A percentile compares a stretch with the other conserved stretches of the same genome.
These are phyloP conservation scores for Drosophila parthenogenetica DNA, from an alignment of 2,888 invertebrate genomes.

Conservation along the genomic window DNA sequence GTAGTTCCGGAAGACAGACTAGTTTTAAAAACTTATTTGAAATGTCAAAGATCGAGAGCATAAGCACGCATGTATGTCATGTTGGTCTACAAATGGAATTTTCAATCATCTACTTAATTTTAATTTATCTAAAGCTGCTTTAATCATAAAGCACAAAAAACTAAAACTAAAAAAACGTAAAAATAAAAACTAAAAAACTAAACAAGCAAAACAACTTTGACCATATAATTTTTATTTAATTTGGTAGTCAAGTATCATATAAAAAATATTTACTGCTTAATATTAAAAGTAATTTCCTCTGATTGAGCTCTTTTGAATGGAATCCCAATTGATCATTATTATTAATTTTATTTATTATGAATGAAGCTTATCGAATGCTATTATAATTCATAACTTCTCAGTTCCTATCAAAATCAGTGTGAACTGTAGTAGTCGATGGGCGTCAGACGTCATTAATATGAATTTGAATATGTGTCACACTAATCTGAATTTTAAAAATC, in stretches of 20 bases:
- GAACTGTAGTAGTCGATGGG: slow-evolving; percentile 31
- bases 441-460: slow-evolving; percentile 9
- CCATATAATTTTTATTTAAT: slow-evolving; percentile 8
- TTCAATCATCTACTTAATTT: background rate
- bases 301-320: background rate
- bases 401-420: slow-evolving; percentile 27
- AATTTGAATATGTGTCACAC: slow-evolving; percentile 36
- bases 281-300: slow-evolving; percentile 7
- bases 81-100: slow-evolving; percentile 5
- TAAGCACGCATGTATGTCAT: slow-evolving; percentile 1
- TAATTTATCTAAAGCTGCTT: background rate
- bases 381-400: slow-evolving; percentile 19
- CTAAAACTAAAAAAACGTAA: background rate
- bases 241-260: slow-evolving; percentile 6
- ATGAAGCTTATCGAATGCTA: slow-evolving; percentile 1
- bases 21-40: slow-evolving; percentile 4
- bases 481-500: slow-evolving; percentile 39
- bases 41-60: slow-evolving; percentile 26
- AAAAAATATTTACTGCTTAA: background rate
- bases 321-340: background rate
- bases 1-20: slow-evolving; percentile 37
- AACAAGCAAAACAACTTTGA: slow-evolving; percentile 2
- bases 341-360: background rate
- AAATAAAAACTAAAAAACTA: background rate
- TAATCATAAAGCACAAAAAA: background rate